Percentiles rank a stretch among this genome's conserved stretches.
Conservation (phyloP, 1,140 invertebrate genomes). For the Drosophila novamexicana region DNA sequence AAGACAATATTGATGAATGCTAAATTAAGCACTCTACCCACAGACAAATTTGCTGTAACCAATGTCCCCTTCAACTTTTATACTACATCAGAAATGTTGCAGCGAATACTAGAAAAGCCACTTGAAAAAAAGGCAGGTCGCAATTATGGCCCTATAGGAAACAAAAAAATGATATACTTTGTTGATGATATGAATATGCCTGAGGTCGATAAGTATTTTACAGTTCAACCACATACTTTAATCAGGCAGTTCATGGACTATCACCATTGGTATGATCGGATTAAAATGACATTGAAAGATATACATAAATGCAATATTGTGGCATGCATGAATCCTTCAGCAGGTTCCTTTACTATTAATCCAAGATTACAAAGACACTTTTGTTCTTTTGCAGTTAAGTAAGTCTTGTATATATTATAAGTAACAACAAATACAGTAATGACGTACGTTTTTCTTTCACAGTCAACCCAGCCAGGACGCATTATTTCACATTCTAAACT, state of each 20-base stretch:
- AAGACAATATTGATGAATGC: slow-evolving; percentile 93
- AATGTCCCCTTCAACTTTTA: slow-evolving; percentile 98
- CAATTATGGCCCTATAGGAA: slow-evolving; percentile 96
- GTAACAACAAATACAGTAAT: background rate
- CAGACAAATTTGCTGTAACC: slow-evolving; percentile 86
- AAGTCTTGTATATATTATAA: slow-evolving; percentile 37
- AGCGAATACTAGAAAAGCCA: slow-evolving; percentile 95
- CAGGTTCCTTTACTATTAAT: slow-evolving; percentile 97
- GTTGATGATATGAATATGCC: slow-evolving; percentile 99
- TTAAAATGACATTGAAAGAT: slow-evolving; percentile 94
- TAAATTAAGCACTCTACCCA: slow-evolving; percentile 89
- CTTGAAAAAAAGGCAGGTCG: slow-evolving; percentile 97
- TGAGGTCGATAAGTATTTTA: slow-evolving; percentile 96
- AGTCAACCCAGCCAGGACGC: slow-evolving; percentile 94
- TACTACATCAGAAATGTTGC: slow-evolving; percentile 96
- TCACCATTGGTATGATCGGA: slow-evolving; percentile 94
- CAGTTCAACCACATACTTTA: slow-evolving; percentile 96
- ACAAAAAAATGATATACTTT: slow-evolving; percentile 96
- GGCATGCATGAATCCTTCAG: slow-evolving; percentile 97
- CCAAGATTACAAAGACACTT: slow-evolving; percentile 96
- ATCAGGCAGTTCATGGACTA: slow-evolving; percentile 97
- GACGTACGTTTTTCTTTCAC: background rate
- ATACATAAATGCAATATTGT: slow-evolving; percentile 97
- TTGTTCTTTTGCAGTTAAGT: slow-evolving; percentile 94
- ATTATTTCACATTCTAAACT: slow-evolving; percentile 92